phyloP scores from a whole-genome alignment of 2,113 vertebrate genomes.

The Glaucidium brasilianum region DNA sequence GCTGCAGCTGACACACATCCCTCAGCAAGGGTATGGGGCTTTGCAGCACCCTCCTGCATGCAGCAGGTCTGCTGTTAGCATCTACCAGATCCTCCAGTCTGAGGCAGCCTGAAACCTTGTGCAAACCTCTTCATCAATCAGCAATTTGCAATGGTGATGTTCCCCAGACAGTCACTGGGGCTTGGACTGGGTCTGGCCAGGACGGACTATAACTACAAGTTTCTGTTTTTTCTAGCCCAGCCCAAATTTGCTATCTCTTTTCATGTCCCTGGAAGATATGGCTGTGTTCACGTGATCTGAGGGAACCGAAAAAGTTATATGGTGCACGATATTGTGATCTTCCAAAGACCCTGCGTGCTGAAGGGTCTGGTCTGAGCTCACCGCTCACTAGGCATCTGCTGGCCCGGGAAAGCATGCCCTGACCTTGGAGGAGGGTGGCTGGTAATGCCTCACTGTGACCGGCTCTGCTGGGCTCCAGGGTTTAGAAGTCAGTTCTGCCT shows the following conservation, averaged over 20 bases:
- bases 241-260: not conserved
- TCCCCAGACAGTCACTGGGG: not conserved
- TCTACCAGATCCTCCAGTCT: not conserved
- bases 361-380: not conserved
- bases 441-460: not conserved
- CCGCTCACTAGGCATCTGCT: not conserved
- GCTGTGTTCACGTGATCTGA: not conserved
- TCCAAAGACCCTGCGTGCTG: not conserved
- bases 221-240: not conserved
- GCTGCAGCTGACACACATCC: fast-evolving
- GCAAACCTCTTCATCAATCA: not conserved
- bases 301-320: not conserved
- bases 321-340: not conserved
- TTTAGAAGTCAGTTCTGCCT: not conserved
- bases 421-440: not conserved
- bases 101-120: not conserved
- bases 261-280: not conserved
- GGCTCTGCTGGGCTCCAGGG: not conserved
- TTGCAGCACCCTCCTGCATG: fast-evolving
- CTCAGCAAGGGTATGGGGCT: fast-evolving
- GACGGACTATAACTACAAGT: not conserved
- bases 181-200: not conserved
- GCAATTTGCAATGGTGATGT: not conserved
- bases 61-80: not conserved
- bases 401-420: not conserved